Percentiles rank a stretch among this genome's conserved stretches.
phyloP scores from a whole-genome alignment of 2,113 vertebrate genomes.

The Pteropus alecto region DNA sequence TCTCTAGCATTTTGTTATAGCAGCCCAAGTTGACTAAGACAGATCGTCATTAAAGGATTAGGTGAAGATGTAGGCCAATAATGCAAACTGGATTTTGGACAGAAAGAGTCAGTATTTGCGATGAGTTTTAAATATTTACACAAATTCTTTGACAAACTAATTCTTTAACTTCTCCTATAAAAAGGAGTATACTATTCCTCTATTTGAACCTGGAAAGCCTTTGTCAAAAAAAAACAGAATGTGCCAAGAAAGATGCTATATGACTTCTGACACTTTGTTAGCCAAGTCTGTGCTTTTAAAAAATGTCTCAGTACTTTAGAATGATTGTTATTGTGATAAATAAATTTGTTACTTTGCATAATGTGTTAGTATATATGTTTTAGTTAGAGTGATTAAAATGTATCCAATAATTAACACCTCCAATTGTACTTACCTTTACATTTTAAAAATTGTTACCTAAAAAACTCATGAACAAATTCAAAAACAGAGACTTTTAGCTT shows the following conservation, averaged over 20 bases:
- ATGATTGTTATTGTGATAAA: conserved; percentile 26
- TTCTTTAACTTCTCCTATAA: background rate
- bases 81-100: background rate
- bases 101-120: background rate
- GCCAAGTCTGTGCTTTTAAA: background rate
- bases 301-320: background rate
- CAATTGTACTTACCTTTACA: conserved; percentile 38
- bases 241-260: background rate
- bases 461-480: conserved; percentile 35
- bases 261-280: background rate
- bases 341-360: conserved; percentile 37
- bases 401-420: conserved; percentile 12
- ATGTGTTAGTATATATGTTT: conserved; percentile 36
- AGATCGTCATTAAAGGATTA: background rate
- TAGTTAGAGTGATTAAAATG: conserved; percentile 5
- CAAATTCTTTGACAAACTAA: background rate
- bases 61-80: background rate
- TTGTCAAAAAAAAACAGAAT: background rate
- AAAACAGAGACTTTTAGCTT: background rate
- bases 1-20: background rate
- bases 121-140: background rate
- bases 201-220: background rate
- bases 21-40: background rate
- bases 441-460: background rate
- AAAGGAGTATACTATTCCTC: background rate